Evolutionary conservation across 30 jellyfish, hydroid and myxozoan species (phyloP).

Genomic region (Pelagia noctiluca): DNA sequence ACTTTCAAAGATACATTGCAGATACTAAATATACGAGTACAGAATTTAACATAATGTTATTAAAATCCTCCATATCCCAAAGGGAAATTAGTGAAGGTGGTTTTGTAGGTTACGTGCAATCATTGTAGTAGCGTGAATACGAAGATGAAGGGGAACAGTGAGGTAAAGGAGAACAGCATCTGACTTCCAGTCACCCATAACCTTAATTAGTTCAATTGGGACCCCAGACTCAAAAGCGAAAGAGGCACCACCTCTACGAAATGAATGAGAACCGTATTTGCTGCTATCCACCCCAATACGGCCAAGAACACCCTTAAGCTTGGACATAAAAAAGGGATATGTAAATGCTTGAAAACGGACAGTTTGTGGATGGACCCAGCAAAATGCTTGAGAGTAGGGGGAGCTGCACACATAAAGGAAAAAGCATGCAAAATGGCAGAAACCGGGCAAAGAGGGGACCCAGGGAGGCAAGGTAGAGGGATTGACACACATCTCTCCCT

Average conservation of each 20-base stretch:
- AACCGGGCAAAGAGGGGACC: constrained; percentile 23
- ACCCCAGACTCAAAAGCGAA: constrained; percentile 30
- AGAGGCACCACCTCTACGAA: constrained; percentile 29
- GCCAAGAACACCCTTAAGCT: background rate
- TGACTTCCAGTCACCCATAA: constrained; percentile 42
- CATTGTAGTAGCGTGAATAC: background rate
- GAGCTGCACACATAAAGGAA: background rate
- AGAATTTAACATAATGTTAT: background rate
- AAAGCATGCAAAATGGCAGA: constrained; percentile 8
- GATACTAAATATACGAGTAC: background rate
- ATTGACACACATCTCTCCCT: background rate
- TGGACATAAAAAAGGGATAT: constrained; percentile 13
- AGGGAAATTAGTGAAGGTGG: background rate
- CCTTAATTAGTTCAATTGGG: constrained; percentile 12
- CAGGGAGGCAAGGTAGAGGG: constrained; percentile 13
- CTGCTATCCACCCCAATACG: background rate
- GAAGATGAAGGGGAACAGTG: constrained; percentile 17
- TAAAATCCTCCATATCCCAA: background rate
- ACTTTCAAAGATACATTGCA: background rate
- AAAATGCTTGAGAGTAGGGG: background rate
- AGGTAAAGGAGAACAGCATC: constrained; percentile 24
- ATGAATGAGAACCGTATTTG: constrained; percentile 11
- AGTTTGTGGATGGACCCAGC: constrained; percentile 3
- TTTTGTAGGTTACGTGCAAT: background rate
- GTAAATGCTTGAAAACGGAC: background rate